Evolutionary conservation across 2,888 invertebrate species (phyloP).

Genomic region (Melinaea menophilus): DNA sequence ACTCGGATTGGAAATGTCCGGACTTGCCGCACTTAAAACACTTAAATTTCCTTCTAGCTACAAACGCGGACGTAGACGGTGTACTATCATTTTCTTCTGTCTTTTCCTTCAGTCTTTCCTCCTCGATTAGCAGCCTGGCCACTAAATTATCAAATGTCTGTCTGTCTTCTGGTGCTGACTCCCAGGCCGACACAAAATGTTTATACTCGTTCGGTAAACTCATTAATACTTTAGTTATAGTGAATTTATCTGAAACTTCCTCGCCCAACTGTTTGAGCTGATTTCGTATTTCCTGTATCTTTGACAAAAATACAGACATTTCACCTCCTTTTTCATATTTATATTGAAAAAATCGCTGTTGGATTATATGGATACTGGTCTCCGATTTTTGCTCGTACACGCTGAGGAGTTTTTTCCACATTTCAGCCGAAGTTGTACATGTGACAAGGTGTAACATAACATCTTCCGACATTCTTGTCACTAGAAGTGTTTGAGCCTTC

Average conservation of each 20-base stretch:
- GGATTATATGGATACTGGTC: slow-evolving; percentile 41
- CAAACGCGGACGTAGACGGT: neutral
- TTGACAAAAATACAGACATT: too few species aligned
- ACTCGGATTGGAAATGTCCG: slow-evolving; percentile 17
- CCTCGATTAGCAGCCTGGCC: neutral
- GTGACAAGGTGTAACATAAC: slow-evolving; percentile 37
- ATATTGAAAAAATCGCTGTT: slow-evolving; percentile 36
- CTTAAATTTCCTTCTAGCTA: neutral
- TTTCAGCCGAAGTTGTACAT: slow-evolving; percentile 34
- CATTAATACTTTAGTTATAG: slow-evolving; percentile 41
- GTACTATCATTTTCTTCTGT: slow-evolving; percentile 6
- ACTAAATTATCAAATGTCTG: slow-evolving; percentile 23
- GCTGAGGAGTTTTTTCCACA: slow-evolving; percentile 39
- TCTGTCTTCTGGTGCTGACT: slow-evolving; percentile 31
- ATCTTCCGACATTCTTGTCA: slow-evolving; percentile 25
- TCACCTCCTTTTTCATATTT: too few species aligned
- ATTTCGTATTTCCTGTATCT: slow-evolving; percentile 7
- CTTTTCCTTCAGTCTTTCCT: slow-evolving; percentile 3
- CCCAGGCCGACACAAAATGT: slow-evolving; percentile 44
- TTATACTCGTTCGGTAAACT: slow-evolving; percentile 39
- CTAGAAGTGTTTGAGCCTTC: slow-evolving; percentile 17
- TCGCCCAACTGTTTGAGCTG: slow-evolving; percentile 36
- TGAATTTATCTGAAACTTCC: slow-evolving; percentile 34
- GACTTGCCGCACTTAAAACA: slow-evolving; percentile 18
- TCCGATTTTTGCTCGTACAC: slow-evolving; percentile 33